Percentiles rank a stretch among this genome's conserved stretches.
phyloP scores from a whole-genome alignment of 2,888 invertebrate species.

The Diarsia rubi region DNA sequence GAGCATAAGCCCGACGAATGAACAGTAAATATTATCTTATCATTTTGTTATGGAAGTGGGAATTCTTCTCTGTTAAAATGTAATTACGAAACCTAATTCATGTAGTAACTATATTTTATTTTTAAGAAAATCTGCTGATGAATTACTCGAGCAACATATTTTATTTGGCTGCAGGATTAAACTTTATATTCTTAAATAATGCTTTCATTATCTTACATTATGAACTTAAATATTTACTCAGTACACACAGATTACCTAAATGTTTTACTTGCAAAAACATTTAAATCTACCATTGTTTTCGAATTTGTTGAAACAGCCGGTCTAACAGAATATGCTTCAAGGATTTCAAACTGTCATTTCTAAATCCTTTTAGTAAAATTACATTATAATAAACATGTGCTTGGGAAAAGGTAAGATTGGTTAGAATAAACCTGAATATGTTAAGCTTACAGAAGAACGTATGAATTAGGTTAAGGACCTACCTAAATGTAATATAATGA shows the following conservation, averaged over 20 bases:
- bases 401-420: not conserved
- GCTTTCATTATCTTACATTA: not conserved
- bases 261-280: conserved; percentile 27
- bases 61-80: not conserved
- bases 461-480: conserved; percentile 20
- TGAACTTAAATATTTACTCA: conserved; percentile 8
- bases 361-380: conserved; percentile 49
- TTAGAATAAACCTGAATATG: conserved; percentile 23
- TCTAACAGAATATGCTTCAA: conserved; percentile 20
- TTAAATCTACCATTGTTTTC: conserved; percentile 19
- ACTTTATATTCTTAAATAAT: not conserved
- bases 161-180: not conserved
- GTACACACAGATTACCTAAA: conserved; percentile 9
- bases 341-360: conserved; percentile 29
- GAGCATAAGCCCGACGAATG: conserved; percentile 22
- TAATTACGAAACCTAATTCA: conserved; percentile 33
- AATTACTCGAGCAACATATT: conserved; percentile 3
- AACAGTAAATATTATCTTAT: conserved; percentile 51
- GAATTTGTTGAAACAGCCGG: conserved; percentile 9
- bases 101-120: not conserved
- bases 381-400: conserved; percentile 32
- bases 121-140: not conserved
- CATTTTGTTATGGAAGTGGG: conserved; percentile 24
- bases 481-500: conserved; percentile 33
- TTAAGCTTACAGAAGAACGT: conserved; percentile 11